Base-by-base conservation (phyloP, 1,140 invertebrate species). In the Maconellicoccus hirsutus region DNA sequence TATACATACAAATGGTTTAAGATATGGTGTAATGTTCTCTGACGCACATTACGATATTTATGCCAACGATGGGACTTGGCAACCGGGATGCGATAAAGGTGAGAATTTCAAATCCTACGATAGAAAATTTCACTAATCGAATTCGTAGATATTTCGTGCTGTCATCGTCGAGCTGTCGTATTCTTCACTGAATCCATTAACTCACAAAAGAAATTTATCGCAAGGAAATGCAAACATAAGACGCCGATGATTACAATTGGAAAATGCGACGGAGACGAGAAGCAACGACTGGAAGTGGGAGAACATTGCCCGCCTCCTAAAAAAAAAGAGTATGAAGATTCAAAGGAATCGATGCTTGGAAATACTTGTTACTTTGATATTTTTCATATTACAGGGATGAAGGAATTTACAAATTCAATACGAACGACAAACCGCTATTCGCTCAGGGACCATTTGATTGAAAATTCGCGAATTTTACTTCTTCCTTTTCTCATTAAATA, bases 21-120 rank as follows among this genome's bases (percentile, higher is more conserved):
- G 79, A 29, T 81, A 82, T 38, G 84, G 84, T 0, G 82, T 82
- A 78, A 73, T 81, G 12, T 78, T 78, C 76, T 63, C 76, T 0
- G 78, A 80, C 73, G 86, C 86, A 0, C 80, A 85, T 72, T 77
- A 83, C 0, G 87, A 89, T 73, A 87, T 87, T 74, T 89, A 84
- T 75, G 79, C 84, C 0, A 89, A 88, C 72, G 82, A 85, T 6
- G 86, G 84, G 1, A 75, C 75, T n/a, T 78, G 79, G 1, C 87
- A 89, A 75, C 86, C 86, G 1, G 86, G 86, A 0, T 89, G 87
- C 74, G 71, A 52, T 59, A 16, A 33, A 33, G 29, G 29, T 33
- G 12, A 12, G 29, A n/a, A n/a, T n/a, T n/a, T n/a, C n/a, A n/a
- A n/a, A n/a, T n/a, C n/a, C n/a, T n/a, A n/a, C n/a, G n/a, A n/a